Evolutionary conservation across 2,113 vertebrate genomes (phyloP), one percentile per base, ranked within the genome.

Genomic region (Monarcha castaneiventris): DNA sequence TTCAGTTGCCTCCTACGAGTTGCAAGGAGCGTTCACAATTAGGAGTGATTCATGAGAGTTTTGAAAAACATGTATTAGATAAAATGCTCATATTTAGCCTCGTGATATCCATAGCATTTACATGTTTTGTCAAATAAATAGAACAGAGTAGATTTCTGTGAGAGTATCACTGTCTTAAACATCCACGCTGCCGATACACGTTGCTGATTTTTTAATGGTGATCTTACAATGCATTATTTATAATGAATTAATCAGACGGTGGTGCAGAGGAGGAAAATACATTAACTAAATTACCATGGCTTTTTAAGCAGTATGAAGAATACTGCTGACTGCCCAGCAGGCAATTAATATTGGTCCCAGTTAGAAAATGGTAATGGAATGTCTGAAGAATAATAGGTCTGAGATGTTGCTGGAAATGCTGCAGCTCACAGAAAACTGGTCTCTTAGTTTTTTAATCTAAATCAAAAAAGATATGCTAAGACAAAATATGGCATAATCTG

Each of bases 1-100:
- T 98, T 95, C 27, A 98, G 8, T 48, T 99, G 98, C 77, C 97
- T 99, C 97, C 99, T 99, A 81, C 46, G 89, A 63, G 44, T 73
- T 74, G 76, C 52, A 93, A 89, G 21, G 54, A 91, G 78, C 74
- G 72, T 26, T 43, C 39, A 79, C 71, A 79, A 92, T 89, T 80
- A 94, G 37, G 56, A 69, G 43, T 21, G 32, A 48, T 66, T 85
- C 39, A 83, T 80, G 41, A 78, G 55, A 43, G 35, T 43, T 63
- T 64, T 84, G 41, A 96, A 86, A 74, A 67, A 74, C 15, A 49
- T 9, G 8, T 21, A 6, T 15, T 71, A 78, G 55, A 39, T 44
- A 22, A 71, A 90, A 89, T 68, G 43, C 43, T 87, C 35, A 41
- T 90, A 16, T 71, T 89, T 84, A 85, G 90, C 11, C 25, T 78